Conservation (phyloP, 2,113 vertebrate species). For the Pelobates fuscus region DNA sequence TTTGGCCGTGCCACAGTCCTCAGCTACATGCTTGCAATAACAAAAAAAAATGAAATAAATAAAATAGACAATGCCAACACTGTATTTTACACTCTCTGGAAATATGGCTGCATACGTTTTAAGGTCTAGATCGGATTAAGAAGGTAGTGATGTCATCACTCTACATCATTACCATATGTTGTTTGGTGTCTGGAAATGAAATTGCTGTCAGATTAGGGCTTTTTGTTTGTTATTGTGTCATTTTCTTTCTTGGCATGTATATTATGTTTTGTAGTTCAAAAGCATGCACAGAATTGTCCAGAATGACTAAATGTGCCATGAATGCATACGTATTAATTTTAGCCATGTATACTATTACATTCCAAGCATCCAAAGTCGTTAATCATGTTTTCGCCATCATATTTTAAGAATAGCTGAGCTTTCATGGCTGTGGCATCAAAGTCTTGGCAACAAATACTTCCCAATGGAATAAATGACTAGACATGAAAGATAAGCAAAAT, state of each 20-base stretch:
- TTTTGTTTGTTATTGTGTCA: background rate
- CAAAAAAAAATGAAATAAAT: too few relatives aligned
- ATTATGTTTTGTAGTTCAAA: background rate
- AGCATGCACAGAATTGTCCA: conserved; percentile 8
- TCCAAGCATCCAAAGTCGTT: conserved; percentile 29
- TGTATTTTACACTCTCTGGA: background rate
- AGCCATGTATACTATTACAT: conserved; percentile 19
- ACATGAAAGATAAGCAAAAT: conserved; percentile 49
- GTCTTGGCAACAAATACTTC: conserved; percentile 33
- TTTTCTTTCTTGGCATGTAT: background rate
- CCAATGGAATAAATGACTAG: conserved; percentile 37
- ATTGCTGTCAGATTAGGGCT: conserved; percentile 10
- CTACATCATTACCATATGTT: background rate
- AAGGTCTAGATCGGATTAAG: too few relatives aligned
- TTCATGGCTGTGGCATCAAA: conserved; percentile 19
- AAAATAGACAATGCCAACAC: too few relatives aligned
- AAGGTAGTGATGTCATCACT: conserved; percentile 19
- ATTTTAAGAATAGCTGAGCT: conserved; percentile 39
- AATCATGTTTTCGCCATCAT: conserved; percentile 44
- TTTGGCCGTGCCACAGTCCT: too few relatives aligned
- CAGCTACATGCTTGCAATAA: too few relatives aligned
- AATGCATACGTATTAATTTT: conserved; percentile 22
- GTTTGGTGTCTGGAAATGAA: background rate
- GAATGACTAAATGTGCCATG: conserved; percentile 1
- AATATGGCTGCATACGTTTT: too few relatives aligned